phyloP scores from a whole-genome alignment of 2,797 vertebrate species.

The Hemitrygon akajei region DNA sequence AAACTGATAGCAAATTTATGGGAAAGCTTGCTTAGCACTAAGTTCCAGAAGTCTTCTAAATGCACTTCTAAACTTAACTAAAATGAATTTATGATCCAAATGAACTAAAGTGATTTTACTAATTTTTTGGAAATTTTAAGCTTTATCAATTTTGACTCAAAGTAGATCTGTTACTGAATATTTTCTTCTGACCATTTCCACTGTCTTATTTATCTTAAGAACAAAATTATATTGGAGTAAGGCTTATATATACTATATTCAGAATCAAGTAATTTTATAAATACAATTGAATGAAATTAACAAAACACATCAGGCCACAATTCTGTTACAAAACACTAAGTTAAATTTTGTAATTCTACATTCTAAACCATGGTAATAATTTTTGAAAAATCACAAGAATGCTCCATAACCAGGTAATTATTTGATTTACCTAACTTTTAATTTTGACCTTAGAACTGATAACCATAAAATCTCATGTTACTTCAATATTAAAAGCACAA shows the following conservation, averaged over 20 bases:
- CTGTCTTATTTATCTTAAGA: not conserved
- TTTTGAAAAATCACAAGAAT: not conserved
- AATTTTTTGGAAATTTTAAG: not conserved
- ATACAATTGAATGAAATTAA: not conserved
- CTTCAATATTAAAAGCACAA: not conserved
- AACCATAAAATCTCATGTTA: not conserved
- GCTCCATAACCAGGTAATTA: not conserved
- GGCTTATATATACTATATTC: not conserved
- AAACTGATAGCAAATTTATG: not conserved
- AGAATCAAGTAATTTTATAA: not conserved
- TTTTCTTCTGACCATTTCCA: not conserved
- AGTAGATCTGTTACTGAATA: not conserved
- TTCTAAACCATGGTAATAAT: not conserved
- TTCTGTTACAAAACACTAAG: not conserved
- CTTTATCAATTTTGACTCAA: not conserved
- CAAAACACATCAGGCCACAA: not conserved
- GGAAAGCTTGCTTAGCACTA: not conserved
- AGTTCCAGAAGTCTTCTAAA: not conserved
- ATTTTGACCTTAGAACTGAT: not conserved
- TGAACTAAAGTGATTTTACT: not conserved
- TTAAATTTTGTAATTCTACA: not conserved
- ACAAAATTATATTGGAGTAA: not conserved
- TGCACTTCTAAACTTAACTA: not conserved
- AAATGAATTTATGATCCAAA: not conserved
- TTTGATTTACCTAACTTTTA: not conserved